Percentiles rank a stretch among this genome's conserved stretches.
phyloP scores from a whole-genome alignment of 2,888 invertebrate genomes.

The Patella caerulea region DNA sequence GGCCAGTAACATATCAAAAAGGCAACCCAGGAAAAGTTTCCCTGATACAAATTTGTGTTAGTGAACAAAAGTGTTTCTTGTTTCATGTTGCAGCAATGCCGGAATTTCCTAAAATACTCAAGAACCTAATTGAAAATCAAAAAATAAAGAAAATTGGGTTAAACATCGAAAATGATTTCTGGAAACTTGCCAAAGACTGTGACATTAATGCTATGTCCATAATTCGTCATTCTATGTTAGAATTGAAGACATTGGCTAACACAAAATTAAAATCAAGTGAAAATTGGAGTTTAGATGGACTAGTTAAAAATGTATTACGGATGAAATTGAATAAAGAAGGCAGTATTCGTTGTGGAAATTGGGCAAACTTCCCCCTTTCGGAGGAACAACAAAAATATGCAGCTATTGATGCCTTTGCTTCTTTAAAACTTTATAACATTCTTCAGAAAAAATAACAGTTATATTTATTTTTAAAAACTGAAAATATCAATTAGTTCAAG shows the following conservation, averaged over 20 bases:
- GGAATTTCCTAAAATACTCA: constrained; percentile 47
- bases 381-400: constrained; percentile 55
- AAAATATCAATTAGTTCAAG: no score
- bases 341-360: constrained; percentile 50
- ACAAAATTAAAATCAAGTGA: constrained; percentile 51
- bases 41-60: constrained; percentile 53
- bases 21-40: constrained; percentile 52
- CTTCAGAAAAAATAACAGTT: constrained; percentile 1
- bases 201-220: constrained; percentile 45
- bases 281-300: constrained; percentile 60
- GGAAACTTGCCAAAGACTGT: constrained; percentile 61
- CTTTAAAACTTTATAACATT: constrained; percentile 27
- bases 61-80: constrained; percentile 52
- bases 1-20: constrained; percentile 56
- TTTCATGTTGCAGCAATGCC: constrained; percentile 58
- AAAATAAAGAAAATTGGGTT: constrained; percentile 54
- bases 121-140: constrained; percentile 42
- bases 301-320: constrained; percentile 52
- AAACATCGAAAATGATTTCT: constrained; percentile 56
- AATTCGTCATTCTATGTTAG: constrained; percentile 46
- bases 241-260: constrained; percentile 53
- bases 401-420: constrained; percentile 54
- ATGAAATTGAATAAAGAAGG: constrained; percentile 51
- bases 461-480: no score
- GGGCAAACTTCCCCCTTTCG: constrained; percentile 56